Evolutionary conservation across 1,140 invertebrate species (phyloP).

Genomic region (Leptinotarsa defecta): DNA sequence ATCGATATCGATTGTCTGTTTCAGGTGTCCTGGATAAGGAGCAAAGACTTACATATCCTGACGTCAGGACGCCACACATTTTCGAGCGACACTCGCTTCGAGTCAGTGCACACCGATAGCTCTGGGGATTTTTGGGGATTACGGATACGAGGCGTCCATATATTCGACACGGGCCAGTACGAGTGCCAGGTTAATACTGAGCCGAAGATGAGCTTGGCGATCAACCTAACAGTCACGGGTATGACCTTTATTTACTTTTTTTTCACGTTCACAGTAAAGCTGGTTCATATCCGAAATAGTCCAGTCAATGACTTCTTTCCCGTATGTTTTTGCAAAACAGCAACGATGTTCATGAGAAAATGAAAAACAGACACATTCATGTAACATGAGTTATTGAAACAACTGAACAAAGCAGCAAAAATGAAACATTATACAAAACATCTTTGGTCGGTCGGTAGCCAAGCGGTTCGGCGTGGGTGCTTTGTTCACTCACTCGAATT

Average conservation of each 20-base stretch:
- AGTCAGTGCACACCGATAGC: slow-evolving; percentile 60
- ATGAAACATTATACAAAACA: no score
- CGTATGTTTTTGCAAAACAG: no score
- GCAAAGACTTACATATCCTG: slow-evolving; percentile 74
- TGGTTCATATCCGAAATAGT: no score
- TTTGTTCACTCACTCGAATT: no score
- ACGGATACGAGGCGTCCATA: slow-evolving; percentile 67
- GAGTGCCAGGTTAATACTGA: slow-evolving; percentile 82
- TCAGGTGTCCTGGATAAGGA: slow-evolving; percentile 80
- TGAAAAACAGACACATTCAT: no score
- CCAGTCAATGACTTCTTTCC: no score
- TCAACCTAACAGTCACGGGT: slow-evolving; percentile 62
- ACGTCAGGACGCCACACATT: slow-evolving; percentile 71
- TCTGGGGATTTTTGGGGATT: slow-evolving; percentile 68
- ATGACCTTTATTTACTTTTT: slow-evolving; percentile 8
- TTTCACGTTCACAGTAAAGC: not conserved
- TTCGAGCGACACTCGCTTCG: slow-evolving; percentile 73
- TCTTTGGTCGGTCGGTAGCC: no score
- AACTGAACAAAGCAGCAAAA: no score
- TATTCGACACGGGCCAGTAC: slow-evolving; percentile 71
- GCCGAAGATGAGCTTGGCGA: slow-evolving; percentile 74
- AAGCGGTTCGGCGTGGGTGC: no score
- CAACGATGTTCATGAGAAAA: no score
- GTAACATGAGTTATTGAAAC: no score
- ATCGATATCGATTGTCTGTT: slow-evolving; percentile 30